Base-by-base conservation (phyloP, 53 echinoderm and acorn worm species). In the Luidia sarsii region DNA sequence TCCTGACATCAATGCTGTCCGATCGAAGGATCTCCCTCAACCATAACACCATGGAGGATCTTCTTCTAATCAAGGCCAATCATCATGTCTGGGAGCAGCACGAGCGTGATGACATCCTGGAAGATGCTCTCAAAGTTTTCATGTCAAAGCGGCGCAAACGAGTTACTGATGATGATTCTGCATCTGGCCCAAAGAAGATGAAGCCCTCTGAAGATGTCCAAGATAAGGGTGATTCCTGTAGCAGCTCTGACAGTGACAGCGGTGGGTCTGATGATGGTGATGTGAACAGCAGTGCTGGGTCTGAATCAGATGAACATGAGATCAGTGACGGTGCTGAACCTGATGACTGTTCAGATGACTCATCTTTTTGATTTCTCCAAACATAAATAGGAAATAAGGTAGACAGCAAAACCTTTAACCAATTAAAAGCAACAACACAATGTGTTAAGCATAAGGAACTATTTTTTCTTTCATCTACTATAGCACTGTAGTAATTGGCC, bases 1-100 rank as follows among this genome's bases (percentile, higher is more conserved):
- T 82, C 8, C 60, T 70, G 3, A 70, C 50, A 1, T 23, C 50
- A 45, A 73, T 84, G 62, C 33, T 83, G 34, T 57, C 70, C 25
- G 83, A 83, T 31, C 52, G 80, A 57, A 50, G 87, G 32, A 15
- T 87, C n/a, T 75, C 75, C n/a, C 36, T 81, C 31, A 87, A 69
- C 45, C 87, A 87, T 30, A 23, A 41, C 1, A 82, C 71, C 31
- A 82, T 86, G 86, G 86, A 86, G 32, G 80, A 80, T 31, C 57
- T 86, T 3, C 21, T 86, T 9, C 2, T 86, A 1, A 86, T 86
- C 37, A 87, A 87, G 49, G 87, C 62, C 25, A 86, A 86, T 23
- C 27, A 70, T 70, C 30, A 49, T n/a, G 34, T 16, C 49, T 70
- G 70, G 70, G 11, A 23, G 25, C 18, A 49, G 2, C 10, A 2